These are phyloP conservation scores for Tetranychus truncatus DNA, from an alignment of 2,888 invertebrate species.

Conservation along the genomic window DNA sequence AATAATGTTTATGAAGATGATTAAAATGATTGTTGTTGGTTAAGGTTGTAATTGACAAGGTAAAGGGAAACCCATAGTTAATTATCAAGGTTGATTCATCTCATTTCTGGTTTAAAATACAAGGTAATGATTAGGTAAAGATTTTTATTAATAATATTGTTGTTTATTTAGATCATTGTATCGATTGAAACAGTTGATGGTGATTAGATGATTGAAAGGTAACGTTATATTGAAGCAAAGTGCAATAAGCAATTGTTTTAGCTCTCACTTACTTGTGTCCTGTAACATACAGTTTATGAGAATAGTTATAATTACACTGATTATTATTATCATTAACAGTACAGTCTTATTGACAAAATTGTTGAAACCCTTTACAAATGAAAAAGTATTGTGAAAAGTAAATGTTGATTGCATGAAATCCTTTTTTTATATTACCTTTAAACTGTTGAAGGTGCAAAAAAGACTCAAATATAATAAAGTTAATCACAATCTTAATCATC, in stretches of 20 bases:
- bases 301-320: too few species aligned
- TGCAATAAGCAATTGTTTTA: too few species aligned
- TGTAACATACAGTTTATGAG: too few species aligned
- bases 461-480: not conserved
- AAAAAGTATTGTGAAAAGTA: too few species aligned
- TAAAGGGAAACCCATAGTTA: slow-evolving; percentile 1
- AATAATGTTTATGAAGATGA: not conserved
- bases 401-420: not conserved
- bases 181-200: too few species aligned
- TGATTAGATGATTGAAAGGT: too few species aligned
- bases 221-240: too few species aligned
- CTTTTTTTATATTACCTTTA: not conserved
- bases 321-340: too few species aligned
- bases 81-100: not conserved
- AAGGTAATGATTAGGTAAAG: not conserved
- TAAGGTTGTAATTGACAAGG: not conserved
- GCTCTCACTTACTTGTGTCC: too few species aligned
- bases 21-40: not conserved
- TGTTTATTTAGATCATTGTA: not conserved
- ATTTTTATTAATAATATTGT: not conserved
- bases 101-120: not conserved
- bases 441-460: not conserved
- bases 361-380: too few species aligned
- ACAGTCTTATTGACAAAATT: too few species aligned
- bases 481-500: not conserved